Percentiles rank a stretch among this genome's conserved stretches.
phyloP scores from a whole-genome alignment of 2,888 invertebrate species.

The Mesodorylaimus sp. region DNA sequence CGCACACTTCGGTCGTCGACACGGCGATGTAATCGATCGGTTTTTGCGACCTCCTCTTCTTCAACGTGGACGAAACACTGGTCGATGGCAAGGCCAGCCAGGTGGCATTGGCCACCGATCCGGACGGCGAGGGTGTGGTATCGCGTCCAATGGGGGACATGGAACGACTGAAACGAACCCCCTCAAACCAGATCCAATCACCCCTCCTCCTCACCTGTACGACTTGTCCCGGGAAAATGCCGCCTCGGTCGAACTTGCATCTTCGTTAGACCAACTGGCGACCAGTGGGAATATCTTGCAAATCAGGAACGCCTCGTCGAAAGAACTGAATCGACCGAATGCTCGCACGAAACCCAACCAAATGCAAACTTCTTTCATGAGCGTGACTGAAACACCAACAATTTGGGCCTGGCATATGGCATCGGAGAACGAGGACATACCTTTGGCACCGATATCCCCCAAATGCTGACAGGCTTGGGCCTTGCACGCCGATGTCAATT shows the following conservation, averaged over 20 bases:
- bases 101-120: conserved; percentile 16
- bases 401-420: conserved; percentile 12
- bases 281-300: conserved; percentile 49
- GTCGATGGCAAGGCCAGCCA: conserved; percentile 33
- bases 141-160: conserved; percentile 13
- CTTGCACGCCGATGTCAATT: too few relatives aligned
- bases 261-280: background rate
- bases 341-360: conserved; percentile 71
- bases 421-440: conserved; percentile 10
- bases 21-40: background rate
- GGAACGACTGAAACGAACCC: conserved; percentile 7
- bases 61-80: conserved; percentile 7
- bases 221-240: background rate
- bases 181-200: too few relatives aligned
- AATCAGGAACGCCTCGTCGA: conserved; percentile 57
- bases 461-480: too few relatives aligned
- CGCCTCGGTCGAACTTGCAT: background rate
- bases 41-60: conserved; percentile 9
- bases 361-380: conserved; percentile 30
- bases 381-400: conserved; percentile 15
- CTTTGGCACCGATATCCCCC: too few relatives aligned
- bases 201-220: too few relatives aligned
- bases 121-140: conserved; percentile 19
- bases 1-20: background rate
- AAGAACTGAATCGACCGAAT: conserved; percentile 61